Conservation (phyloP, 2,113 vertebrate genomes). For the Istiophorus platypterus region DNA sequence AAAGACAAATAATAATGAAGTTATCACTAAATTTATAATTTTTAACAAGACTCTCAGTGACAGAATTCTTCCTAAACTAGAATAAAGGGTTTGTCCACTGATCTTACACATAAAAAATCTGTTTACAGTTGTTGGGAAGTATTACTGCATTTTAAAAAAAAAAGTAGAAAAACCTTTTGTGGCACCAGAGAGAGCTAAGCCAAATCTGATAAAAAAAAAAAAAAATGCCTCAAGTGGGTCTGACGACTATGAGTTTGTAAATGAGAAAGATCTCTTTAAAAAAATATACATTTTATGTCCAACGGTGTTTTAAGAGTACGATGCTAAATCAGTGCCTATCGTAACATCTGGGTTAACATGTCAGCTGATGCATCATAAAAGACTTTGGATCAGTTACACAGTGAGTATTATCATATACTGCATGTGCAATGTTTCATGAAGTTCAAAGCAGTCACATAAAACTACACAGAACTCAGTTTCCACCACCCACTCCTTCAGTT, state of each 20-base stretch:
- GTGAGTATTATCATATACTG: not conserved
- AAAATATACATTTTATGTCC: too few species aligned
- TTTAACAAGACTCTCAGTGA: too few species aligned
- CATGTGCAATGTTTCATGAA: not conserved
- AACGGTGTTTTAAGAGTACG: not conserved
- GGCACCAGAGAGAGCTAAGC: too few species aligned
- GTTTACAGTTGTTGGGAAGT: constrained; percentile 1
- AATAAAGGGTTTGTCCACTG: not conserved
- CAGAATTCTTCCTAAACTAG: not conserved
- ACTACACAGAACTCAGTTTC: not conserved
- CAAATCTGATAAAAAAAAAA: too few species aligned
- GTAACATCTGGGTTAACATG: not conserved
- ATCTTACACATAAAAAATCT: constrained; percentile 11
- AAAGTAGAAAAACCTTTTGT: not conserved
- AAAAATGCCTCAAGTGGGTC: too few species aligned
- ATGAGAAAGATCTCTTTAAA: too few species aligned
- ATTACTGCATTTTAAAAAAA: constrained; percentile 6
- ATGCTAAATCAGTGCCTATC: not conserved
- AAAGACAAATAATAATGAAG: not conserved
- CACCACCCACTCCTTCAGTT: not conserved
- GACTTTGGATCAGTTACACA: not conserved
- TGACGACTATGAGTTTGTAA: too few species aligned
- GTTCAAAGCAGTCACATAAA: not conserved
- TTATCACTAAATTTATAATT: not conserved
- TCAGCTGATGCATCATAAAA: not conserved